These are phyloP conservation scores for Carduelis carduelis DNA, from an alignment of 2,797 vertebrate species.

Conservation along the genomic window DNA sequence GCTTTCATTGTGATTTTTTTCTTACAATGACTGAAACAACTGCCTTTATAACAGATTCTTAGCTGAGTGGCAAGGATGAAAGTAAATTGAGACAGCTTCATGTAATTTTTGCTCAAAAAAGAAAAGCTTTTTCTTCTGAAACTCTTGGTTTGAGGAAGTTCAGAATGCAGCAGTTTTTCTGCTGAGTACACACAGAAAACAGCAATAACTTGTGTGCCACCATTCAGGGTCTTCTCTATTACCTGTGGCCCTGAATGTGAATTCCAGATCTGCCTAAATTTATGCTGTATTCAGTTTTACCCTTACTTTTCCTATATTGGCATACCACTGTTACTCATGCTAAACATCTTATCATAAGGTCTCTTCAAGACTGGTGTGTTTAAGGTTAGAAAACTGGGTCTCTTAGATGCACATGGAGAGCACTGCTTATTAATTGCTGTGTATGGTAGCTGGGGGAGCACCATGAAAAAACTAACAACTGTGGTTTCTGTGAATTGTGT, in stretches of 20 bases:
- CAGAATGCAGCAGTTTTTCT: neutral
- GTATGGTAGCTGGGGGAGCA: neutral
- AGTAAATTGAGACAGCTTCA: neutral
- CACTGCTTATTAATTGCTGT: neutral
- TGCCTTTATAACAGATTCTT: neutral
- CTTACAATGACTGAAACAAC: neutral
- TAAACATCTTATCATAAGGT: neutral
- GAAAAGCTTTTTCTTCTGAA: neutral
- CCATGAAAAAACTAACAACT: neutral
- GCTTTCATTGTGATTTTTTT: neutral
- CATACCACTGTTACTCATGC: neutral
- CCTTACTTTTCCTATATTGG: neutral
- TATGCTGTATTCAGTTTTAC: accelerated
- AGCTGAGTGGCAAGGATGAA: neutral
- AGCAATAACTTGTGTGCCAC: accelerated
- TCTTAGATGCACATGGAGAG: neutral
- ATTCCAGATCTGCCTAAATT: neutral
- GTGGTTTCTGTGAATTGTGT: neutral
- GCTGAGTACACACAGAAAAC: neutral
- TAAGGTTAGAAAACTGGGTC: neutral
- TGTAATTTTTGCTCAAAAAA: neutral
- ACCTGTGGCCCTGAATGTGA: neutral
- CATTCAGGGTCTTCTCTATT: neutral
- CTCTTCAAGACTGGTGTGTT: neutral
- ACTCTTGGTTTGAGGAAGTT: neutral